Base-by-base conservation (phyloP, 2,113 vertebrate genomes). In the Triplophysa siluroides region DNA sequence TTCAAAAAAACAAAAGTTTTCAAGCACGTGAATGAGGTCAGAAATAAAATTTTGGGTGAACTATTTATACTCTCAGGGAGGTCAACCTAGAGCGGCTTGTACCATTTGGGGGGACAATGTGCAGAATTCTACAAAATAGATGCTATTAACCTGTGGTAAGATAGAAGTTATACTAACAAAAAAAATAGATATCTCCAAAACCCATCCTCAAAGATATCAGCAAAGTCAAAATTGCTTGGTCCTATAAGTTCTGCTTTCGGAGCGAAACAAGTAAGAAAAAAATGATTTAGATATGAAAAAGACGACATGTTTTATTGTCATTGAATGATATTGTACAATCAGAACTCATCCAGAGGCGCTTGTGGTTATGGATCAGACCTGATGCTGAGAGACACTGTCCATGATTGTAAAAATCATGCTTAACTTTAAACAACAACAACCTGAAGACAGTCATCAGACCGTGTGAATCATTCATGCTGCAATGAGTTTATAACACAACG, bases 281-380 rank as follows among this genome's bases (percentile, higher is more conserved):
- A 68, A 76, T 4, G 41, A 23, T 73, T 68, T 61, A 19, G 79
- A 76, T 85, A 76, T 85, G 82, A 88, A 90, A 90, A 90, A 82
- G 66, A 87, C 69, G 80, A 75, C 50, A 8, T 10, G 3, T 73
- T 78, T 92, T 92, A 90, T 90, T 90, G 79, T 87, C 62, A 83
- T 79, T 78, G 70, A 83, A 54, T 82, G 81, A 81, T 65, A 84
- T 86, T 90, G 89, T 91, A 91, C 88, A 91, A 86, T 87, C 75
- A 86, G 84, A 79, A 81, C 78, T 89, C 63, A 88, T 84, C 19
- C 67, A 79, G 81, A 92, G 88, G 90, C 89, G 88, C 87, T 89
- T 89, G 66, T 0, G 89, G 88, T 87, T 21, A 21, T 56, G 8
- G 82, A 85, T 79, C 26, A 0, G 71, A 80, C 80, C 77, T 52